Conservation (phyloP, 2,888 invertebrate genomes). For the Agonopterix heracliana region DNA sequence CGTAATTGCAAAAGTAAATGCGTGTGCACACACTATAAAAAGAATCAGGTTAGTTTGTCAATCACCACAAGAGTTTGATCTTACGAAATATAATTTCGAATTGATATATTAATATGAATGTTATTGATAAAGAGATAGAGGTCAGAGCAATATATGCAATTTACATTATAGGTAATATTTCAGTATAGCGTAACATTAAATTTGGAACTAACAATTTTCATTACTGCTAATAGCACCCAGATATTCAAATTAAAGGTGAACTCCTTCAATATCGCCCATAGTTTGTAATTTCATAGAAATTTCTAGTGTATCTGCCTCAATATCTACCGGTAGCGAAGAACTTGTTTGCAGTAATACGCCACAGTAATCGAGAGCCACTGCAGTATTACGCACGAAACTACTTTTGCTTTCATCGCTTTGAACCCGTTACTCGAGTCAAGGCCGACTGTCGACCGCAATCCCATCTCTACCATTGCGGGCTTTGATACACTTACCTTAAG, state of each 20-base stretch:
- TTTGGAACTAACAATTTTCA: too few relatives aligned
- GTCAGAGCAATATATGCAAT: too few relatives aligned
- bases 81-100: constrained; percentile 32
- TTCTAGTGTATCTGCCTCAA: too few relatives aligned
- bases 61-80: constrained; percentile 22
- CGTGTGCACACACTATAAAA: neutral
- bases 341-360: too few relatives aligned
- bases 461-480: constrained; percentile 3
- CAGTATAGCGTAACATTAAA: too few relatives aligned
- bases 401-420: constrained; percentile 41
- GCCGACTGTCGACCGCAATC: constrained; percentile 38
- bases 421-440: constrained; percentile 49
- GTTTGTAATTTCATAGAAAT: too few relatives aligned
- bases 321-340: neutral
- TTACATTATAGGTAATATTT: too few relatives aligned
- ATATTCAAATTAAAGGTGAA: too few relatives aligned
- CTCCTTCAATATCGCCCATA: too few relatives aligned
- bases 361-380: too few relatives aligned
- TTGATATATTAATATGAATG: constrained; percentile 16
- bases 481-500: neutral
- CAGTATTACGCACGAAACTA: constrained; percentile 6
- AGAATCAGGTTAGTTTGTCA: constrained; percentile 37
- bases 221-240: too few relatives aligned
- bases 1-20: constrained; percentile 1
- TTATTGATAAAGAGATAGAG: neutral